Percentiles rank a stretch among this genome's conserved stretches.
Conservation (phyloP, 2,888 invertebrate species). For the Phalera bucephala region DNA sequence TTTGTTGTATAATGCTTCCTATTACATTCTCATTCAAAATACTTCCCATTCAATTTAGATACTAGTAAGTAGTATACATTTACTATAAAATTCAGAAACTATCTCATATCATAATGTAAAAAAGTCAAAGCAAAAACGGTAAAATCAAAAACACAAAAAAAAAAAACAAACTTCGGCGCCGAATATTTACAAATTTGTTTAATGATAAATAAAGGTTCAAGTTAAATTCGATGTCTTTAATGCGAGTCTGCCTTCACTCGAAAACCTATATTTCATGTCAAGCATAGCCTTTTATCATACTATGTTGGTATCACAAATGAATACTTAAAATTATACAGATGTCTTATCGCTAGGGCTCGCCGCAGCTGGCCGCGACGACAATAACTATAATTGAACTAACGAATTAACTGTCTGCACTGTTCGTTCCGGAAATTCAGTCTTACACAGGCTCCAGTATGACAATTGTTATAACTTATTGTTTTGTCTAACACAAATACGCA, state of each 20-base stretch:
- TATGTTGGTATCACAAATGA: constrained; percentile 37
- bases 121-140: constrained; percentile 5
- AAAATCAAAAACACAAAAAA: background rate
- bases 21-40: too few species aligned
- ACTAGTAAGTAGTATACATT: too few species aligned
- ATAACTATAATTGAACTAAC: constrained; percentile 39
- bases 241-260: background rate
- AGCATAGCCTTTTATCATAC: constrained; percentile 38
- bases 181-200: background rate
- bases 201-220: background rate
- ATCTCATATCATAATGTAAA: constrained; percentile 12
- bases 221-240: background rate
- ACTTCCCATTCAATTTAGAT: too few species aligned
- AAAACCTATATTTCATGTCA: constrained; percentile 23
- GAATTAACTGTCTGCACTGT: constrained; percentile 27
- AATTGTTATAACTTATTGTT: constrained; percentile 11
- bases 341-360: constrained; percentile 26
- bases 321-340: constrained; percentile 30
- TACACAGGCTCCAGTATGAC: constrained; percentile 24
- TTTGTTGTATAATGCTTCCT: background rate
- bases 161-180: background rate
- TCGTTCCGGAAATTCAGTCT: constrained; percentile 39
- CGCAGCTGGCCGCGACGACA: constrained; percentile 17
- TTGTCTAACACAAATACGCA: constrained; percentile 16
- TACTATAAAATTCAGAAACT: constrained; percentile 8